Conservation (phyloP, 2,113 vertebrate species). For the Pyxicephalus adspersus region DNA sequence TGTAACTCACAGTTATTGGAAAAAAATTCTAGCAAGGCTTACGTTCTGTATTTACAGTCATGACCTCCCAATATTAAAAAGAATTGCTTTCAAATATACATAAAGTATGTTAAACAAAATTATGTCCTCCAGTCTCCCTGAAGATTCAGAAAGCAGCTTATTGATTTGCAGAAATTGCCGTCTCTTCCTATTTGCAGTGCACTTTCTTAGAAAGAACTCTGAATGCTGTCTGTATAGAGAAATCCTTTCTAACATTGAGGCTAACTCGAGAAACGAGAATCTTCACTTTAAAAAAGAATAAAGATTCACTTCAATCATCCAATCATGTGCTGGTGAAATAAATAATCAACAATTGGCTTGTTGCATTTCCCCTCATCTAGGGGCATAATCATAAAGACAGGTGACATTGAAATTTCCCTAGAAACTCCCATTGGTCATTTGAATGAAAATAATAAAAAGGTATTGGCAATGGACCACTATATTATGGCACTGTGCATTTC, state of each 20-base stretch:
- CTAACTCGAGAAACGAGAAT: too few species aligned
- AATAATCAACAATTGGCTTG: too few species aligned
- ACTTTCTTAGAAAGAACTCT: conserved; percentile 25
- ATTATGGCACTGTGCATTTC: too few species aligned
- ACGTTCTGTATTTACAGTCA: background rate
- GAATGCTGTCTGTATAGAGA: conserved; percentile 5
- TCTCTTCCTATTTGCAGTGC: conserved; percentile 27
- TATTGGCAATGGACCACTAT: too few species aligned
- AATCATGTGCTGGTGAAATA: too few species aligned
- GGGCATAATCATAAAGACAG: too few species aligned
- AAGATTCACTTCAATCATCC: background rate
- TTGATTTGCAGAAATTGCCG: conserved; percentile 39
- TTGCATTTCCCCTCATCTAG: too few species aligned
- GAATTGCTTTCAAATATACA: conserved; percentile 9
- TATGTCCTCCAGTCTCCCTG: conserved; percentile 18
- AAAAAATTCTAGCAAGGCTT: background rate
- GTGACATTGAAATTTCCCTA: too few species aligned
- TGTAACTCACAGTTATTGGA: background rate
- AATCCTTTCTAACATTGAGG: background rate
- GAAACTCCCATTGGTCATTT: too few species aligned
- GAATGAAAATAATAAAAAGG: too few species aligned
- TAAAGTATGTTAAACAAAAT: conserved; percentile 31
- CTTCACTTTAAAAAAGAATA: too few species aligned
- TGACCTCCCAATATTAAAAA: background rate
- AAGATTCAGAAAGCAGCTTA: conserved; percentile 13